Evolutionary conservation across 2,113 vertebrate genomes (phyloP), one percentile per base, ranked within the genome.

Genomic region (Hyperopisus bebe): DNA sequence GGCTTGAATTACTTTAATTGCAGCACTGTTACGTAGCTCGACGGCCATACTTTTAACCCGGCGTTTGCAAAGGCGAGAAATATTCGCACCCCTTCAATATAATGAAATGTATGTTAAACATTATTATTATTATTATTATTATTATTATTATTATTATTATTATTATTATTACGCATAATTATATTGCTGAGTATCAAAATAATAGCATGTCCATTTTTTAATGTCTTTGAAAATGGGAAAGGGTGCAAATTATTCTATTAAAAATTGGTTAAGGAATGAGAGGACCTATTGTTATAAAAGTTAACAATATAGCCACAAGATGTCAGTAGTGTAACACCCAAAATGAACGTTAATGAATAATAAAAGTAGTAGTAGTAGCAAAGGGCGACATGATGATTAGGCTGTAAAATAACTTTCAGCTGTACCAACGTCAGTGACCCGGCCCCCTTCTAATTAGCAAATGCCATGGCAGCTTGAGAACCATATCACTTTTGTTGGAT

Each of bases 241-340:
- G 0, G 27, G 66, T 74, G 66, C 11, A 35, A 74, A 35, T 77
- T 17, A 3, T 77, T 77, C 70, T 6, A 77, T 31, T 24, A n/a
- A 46, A 39, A 47, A 47, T n/a, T 46, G 44, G 6, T 13, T 13
- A 31, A 47, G 35, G 44, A 24, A 11, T 84, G 11, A 47, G 17
- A 44, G 42, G 44, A 24, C 39, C 24, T 21, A 4, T 11, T 83
- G 82, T 44, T 84, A 84, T n/a, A 10, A 27, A 66, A 84, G 11
- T 47, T 10, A 47, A 47, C 39, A 46, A 31, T 5, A 24, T 90
- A 82, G 88, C 90, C 95, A 91, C 92, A 39, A 90, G 94, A 91
- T 92, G 94, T 91, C 93, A 91, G 93, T 91, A 91, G 91, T 70
- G 42, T 17, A 13, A 80, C 89, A 88, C 51, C 31, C 3, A 21